These are phyloP conservation scores for Esox lucius DNA, from an alignment of 2,797 vertebrate genomes.

Conservation along the genomic window DNA sequence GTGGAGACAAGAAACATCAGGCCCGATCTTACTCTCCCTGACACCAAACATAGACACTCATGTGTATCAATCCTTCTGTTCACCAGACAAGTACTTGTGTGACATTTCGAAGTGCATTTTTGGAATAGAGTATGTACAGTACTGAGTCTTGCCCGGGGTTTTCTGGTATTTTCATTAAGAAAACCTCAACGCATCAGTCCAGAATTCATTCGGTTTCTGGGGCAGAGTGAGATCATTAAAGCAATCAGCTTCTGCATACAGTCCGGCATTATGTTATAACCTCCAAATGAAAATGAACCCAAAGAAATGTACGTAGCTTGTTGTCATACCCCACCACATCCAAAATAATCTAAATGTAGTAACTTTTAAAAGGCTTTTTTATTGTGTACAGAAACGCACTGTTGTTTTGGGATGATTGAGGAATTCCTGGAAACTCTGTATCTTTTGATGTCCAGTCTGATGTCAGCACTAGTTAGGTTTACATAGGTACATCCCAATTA, in stretches of 20 bases:
- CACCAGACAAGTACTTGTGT: not conserved
- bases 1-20: slow-evolving; percentile 42
- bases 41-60: slow-evolving; percentile 20
- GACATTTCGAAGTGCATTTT: not conserved
- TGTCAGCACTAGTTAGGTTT: slow-evolving; percentile 67
- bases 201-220: not conserved
- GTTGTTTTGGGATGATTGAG: slow-evolving; percentile 46
- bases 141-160: not conserved
- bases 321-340: slow-evolving; percentile 56
- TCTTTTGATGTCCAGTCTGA: slow-evolving; percentile 60
- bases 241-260: slow-evolving; percentile 36
- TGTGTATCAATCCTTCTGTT: not conserved
- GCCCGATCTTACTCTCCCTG: slow-evolving; percentile 7
- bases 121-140: not conserved
- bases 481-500: slow-evolving; percentile 62
- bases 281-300: slow-evolving; percentile 27
- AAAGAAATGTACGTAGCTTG: slow-evolving; percentile 50
- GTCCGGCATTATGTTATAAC: slow-evolving; percentile 21
- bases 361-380: slow-evolving; percentile 61
- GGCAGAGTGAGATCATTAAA: slow-evolving; percentile 32
- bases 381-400: slow-evolving; percentile 48
- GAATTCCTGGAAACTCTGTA: slow-evolving; percentile 2
- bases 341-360: slow-evolving; percentile 61
- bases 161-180: not conserved
- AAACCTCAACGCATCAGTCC: not conserved